Base-by-base conservation (phyloP, 2,113 vertebrate genomes). In the Corvus cornix region DNA sequence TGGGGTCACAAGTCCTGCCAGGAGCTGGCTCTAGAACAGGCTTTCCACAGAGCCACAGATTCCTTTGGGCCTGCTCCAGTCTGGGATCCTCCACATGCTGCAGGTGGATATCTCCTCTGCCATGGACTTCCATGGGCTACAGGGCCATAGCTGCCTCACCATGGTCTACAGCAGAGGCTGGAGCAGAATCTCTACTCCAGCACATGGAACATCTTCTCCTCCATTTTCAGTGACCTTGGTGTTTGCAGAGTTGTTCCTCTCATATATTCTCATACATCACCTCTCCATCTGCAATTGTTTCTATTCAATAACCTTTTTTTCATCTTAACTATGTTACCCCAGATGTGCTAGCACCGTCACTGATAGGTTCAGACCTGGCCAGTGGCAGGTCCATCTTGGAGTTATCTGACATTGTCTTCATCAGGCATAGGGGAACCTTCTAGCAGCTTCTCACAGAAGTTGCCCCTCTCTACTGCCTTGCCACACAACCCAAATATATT, bases 391-490 rank as follows among this genome's bases (percentile, higher is more conserved):
- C n/a, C 19, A 7, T 13, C 20, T 35, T 75, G 30, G 23, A 41
- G 20, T 48, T 19, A 41, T 41, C 39, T 41, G 39, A 41, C 12
- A 12, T 49, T 48, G 19, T n/a, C 43, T 19, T 75, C 30, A 56
- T 49, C 51, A 56, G 60, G 20, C 51, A 20, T 56, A 24, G 15
- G 23, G 19, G 23, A 74, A 41, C 15, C 22, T 64, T 63, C 11
- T 53, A 53, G 49, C 27, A 48, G 5, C n/a, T 74, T 41, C 49
- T 56, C 17, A 28, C 16, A 56, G n/a, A 56, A 48, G 5, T 20
- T 1, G 0, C 20, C 8, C 6, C 10, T n/a, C 27, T 41, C 1
- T 1, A 67, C 35, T 2, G 3, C 20, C 30, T 66, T 49, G 30
- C 13, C 20, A 17, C 20, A 49, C 13, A 67, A 55, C 9, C n/a